Base-by-base conservation (phyloP, 2,888 invertebrate genomes). In the Arge pagana region DNA sequence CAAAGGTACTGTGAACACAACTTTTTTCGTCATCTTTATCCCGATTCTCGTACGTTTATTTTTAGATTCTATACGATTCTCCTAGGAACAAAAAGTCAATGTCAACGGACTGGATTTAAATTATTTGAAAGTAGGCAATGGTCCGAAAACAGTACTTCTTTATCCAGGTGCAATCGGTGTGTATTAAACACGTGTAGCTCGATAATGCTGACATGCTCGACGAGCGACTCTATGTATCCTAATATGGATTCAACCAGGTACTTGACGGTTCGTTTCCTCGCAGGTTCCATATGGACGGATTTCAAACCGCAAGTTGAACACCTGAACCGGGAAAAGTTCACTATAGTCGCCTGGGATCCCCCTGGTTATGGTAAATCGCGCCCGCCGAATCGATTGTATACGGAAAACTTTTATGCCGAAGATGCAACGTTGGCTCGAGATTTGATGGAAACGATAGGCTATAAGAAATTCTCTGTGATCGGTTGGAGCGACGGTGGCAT, bases 401-500 rank as follows among this genome's bases (percentile, higher is more conserved):
- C 83, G 0, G 64, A 79, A 0, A 81, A 90, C 62, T 92, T 90
- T 71, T 87, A 85, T 63, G 81, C 85, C 50, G 82, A 82, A 56
- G 94, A 95, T 80, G 93, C 93, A 4, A 79, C 83, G 21, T 75
- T 77, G 56, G 91, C 89, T 10, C 79, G 82, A 56, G 76, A 84
- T 49, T 80, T 95, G 41, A 90, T 93, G 88, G 80, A 85, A 78
- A 78, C 78, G 36, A 70, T 94, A 6, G 83, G 85, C 2, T 80
- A 87, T 33, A 68, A 81, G 0, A 84, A 84, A 60, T 92, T 85
- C 74, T 92, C 92, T 0, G 65, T 93, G 7, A 67, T 94, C 51
- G 95, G 95, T 1, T 95, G 94, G 92, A 92, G 92, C 76, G 93
- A 93, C 77, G 95, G 95, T 19, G 95, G 91, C 2, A 88, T 86